Base-by-base conservation (phyloP, 2,888 invertebrate genomes). In the Drosophila bunnanda region DNA sequence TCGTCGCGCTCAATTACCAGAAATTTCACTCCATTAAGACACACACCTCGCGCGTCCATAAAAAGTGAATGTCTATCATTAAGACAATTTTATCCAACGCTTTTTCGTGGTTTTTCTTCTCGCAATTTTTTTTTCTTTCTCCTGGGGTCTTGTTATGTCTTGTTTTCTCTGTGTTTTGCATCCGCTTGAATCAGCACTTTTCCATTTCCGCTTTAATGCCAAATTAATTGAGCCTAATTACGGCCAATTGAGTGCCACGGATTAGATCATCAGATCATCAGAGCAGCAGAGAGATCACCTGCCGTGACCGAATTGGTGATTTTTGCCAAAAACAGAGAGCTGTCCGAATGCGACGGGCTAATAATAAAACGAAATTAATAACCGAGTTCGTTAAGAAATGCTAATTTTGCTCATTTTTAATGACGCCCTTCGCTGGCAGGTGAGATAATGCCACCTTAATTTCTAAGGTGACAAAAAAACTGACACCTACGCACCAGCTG, bases 61-160 rank as follows among this genome's bases (percentile, higher is more conserved):
- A 87, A 83, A 88, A 85, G 79, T 78, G 86, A 85, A 85, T 85
- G 89, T 89, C 89, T 84, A 79, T 89, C 82, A 89, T 84, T 89
- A 88, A 80, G 84, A 75, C 78, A 65, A 66, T 46, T 43, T 54
- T 57, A 55, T 62, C 56, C 67, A 22, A 32, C 50, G 30, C n/a
- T 36, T 13, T 30, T 32, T 54, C 28, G 41, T 36, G 60, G 6
- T 44, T 43, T 57, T 52, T 34, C 50, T 52, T 34, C 43, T n/a
- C 48, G 17, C 53, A 38, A 38, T 52, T 53, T 43, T 53, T 66
- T 4, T 60, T 59, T 60, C 64, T 55, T 53, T 39, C 43, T 36
- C 20, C 30, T 39, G 22, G 32, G 20, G 50, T 50, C 50, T 50
- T 52, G 50, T 52, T 52, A 34, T 32, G 32, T 20, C 68, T 30